Evolutionary conservation across 2,888 invertebrate species (phyloP), one percentile per base, ranked within the genome.

Genomic region (Erebia aethiops): DNA sequence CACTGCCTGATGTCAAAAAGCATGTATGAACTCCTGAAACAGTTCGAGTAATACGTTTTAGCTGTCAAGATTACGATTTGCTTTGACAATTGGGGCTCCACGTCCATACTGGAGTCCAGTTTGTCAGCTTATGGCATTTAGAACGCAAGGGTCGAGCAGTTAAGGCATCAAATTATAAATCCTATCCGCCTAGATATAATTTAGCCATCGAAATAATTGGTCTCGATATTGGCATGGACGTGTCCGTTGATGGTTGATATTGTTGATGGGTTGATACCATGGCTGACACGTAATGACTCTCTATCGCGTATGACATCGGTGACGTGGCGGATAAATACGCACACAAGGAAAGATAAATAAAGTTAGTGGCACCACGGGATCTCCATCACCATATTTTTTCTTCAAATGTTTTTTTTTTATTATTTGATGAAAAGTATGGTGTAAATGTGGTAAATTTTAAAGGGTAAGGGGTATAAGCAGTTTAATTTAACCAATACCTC

Each of bases 231-330:
- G 73, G 71, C 69, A 71, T 69, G 66, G 26, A 46, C 56, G 26
- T 58, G 70, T 70, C 63, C 64, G 71, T 57, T 69, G 67, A 72
- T 65, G 64, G 64, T 14, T 18, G 56, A 2, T 52, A 69, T 57
- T 62, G 52, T 41, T 61, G 54, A 65, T 56, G 18, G 56, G 4
- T 66, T 58, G 43, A n/a, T 60, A 67, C 35, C 35, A 26, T 35
- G 35, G 35, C 5, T 35, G 35, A 7, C 35, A 35, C 62, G 69
- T 75, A 71, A 74, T 74, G 54, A 65, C 69, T 68, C 71, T 52
- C 69, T 71, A 74, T 75, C 72, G 67, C 46, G 62, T 71, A 61
- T 75, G 73, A 84, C 87, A 87, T 83, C 83, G 81, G 77, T 85
- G 88, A 75, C 74, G 74, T 74, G 74, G 64, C 69, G 64, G 71